Evolutionary conservation across 1,140 invertebrate genomes (phyloP), one percentile per base, ranked within the genome.

Genomic region (Anastrepha obliqua): DNA sequence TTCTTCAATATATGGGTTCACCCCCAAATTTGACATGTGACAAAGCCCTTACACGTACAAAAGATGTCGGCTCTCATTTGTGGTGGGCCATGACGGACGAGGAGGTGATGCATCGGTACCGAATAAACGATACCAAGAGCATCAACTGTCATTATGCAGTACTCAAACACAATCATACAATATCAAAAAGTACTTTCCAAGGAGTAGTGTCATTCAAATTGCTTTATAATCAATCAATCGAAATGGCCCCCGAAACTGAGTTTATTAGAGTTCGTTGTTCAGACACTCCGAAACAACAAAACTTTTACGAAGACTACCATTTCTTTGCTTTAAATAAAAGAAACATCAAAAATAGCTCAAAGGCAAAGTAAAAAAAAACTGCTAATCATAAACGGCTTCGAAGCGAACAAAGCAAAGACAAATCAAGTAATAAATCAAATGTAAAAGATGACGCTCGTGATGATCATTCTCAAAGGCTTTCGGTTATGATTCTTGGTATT

Each of bases 401-500:
- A 55, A 81, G 8, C 13, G 13, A 2, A 13, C 74, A 42, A 15
- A n/a, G 60, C 42, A 59, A 44, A 17, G 11, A 59, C 15, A 7
- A 7, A 17, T 15, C 2, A 9, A 55, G 9, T 4, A 11, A 90
- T 93, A 29, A 92, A 93, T 87, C 87, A 90, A 17, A 90, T 39
- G 6, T 15, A 7, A 39, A 55, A 13, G 55, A n/a, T 51, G 55
- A 67, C n/a, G 44, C 9, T 60, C 59, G 13, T 3, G 67, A 44
- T 44, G 60, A 42, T 4, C 65, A 58, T 87, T 15, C 42, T 20
- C 91, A 60, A 89, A 90, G 70, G 92, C 95, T 93, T 15, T 93
- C 92, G 0, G 94, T 99, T 0, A 94, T 98, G 42, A 94, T 98
- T 13, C 91, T 98, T n/a, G 98, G 98, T 0, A 94, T 98, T 17